phyloP scores from a whole-genome alignment of 2,888 invertebrate species.

The Scotopteryx bipunctaria region DNA sequence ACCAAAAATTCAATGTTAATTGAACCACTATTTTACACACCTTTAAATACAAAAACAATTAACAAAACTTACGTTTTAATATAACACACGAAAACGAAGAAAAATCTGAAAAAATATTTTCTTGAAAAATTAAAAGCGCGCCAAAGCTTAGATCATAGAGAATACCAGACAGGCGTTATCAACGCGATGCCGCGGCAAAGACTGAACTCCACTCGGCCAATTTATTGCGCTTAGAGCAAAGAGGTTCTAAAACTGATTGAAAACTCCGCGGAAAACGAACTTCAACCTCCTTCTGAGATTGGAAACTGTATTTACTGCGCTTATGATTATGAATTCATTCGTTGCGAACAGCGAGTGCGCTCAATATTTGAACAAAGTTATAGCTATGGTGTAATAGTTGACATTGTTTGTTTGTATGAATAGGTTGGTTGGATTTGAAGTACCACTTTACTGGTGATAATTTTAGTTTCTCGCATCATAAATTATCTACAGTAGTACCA shows the following conservation, averaged over 20 bases:
- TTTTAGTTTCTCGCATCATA: too few relatives aligned
- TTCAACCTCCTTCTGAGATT: conserved; percentile 2
- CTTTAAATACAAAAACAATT: too few relatives aligned
- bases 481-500: too few relatives aligned
- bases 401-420: conserved; percentile 15
- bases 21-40: too few relatives aligned
- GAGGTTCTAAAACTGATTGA: conserved; percentile 30
- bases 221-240: conserved; percentile 20
- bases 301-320: conserved; percentile 18
- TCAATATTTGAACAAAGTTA: conserved; percentile 31
- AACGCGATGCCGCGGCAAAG: conserved; percentile 23
- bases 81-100: background rate
- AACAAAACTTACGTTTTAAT: conserved; percentile 15
- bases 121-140: conserved; percentile 22
- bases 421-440: background rate
- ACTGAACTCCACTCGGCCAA: conserved; percentile 29
- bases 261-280: conserved; percentile 18
- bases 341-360: conserved; percentile 17
- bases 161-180: conserved; percentile 19
- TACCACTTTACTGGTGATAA: conserved; percentile 8
- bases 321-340: conserved; percentile 12
- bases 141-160: conserved; percentile 14
- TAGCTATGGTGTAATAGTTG: conserved; percentile 28
- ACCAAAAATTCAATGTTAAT: too few relatives aligned
- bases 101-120: conserved; percentile 3